Conservation (phyloP, 2,113 vertebrate genomes). For the Thalassoma bifasciatum region DNA sequence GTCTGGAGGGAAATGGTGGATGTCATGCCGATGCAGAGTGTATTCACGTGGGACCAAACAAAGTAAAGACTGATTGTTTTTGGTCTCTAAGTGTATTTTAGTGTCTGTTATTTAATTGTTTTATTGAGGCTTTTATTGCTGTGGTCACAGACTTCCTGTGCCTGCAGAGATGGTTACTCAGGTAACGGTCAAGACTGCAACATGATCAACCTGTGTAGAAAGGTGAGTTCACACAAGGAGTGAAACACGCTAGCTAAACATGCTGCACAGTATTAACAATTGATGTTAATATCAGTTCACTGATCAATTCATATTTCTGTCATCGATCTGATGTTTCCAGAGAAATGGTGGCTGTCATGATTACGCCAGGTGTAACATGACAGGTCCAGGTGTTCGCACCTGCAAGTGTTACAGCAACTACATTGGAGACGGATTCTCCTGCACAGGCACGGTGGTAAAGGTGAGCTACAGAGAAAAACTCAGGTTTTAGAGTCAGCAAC, state of each 20-base stretch:
- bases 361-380: slow-evolving; percentile 86
- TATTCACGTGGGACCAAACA: slow-evolving; percentile 90
- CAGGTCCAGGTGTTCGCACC: slow-evolving; percentile 75
- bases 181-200: slow-evolving; percentile 87
- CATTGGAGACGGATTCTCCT: slow-evolving; percentile 88
- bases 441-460: slow-evolving; percentile 85
- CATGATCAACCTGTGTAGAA: slow-evolving; percentile 83
- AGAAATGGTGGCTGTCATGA: slow-evolving; percentile 90
- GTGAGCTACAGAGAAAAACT: slow-evolving; percentile 71
- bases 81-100: no score
- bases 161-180: slow-evolving; percentile 84
- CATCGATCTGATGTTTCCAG: slow-evolving; percentile 69
- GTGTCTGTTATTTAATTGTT: no score
- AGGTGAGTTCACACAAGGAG: slow-evolving; percentile 81
- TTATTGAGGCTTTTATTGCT: background rate
- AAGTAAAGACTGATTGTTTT: slow-evolving; percentile 79
- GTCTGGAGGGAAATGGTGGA: slow-evolving; percentile 85
- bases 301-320: background rate
- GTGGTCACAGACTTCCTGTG: slow-evolving; percentile 86
- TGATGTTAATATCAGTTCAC: no score
- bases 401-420: slow-evolving; percentile 84
- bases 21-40: slow-evolving; percentile 90
- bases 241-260: no score
- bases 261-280: background rate
- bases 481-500: no score